Evolutionary conservation across 2,888 invertebrate genomes (phyloP), one percentile per base, ranked within the genome.

Genomic region (Mycalesis mineus): DNA sequence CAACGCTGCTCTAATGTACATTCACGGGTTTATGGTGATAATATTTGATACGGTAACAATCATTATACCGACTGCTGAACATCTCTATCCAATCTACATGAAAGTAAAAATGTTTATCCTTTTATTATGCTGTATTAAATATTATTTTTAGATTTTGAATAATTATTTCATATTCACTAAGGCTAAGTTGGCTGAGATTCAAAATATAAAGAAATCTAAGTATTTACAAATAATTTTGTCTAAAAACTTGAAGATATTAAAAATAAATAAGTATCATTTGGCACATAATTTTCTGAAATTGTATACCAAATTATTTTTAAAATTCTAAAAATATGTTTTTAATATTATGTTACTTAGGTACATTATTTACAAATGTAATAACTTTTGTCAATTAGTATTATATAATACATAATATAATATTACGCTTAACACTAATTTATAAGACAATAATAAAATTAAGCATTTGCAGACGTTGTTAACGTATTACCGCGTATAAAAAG

Each of bases 401-500:
- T 33, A 3, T 33, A 6, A 33, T 3, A 2, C 7, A 6, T 33
- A 9, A 33, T 6, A 2, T 33, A 33, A 9, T 33, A 36, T 36
- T 33, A 33, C 7, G 5, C 33, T 33, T 9, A 33, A n/a, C n/a
- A n/a, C n/a, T n/a, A 6, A 11, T 1, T 11, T 9, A 36, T 11
- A 36, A 36, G 22, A 42, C n/a, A 13, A 29, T 13, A 2, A 45
- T 8, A 7, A 3, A 28, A 2, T 7, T 28, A 22, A 1, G 17
- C 5, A 29, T 15, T 15, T 9, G n/a, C 40, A 41, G 53, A 68
- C 64, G 63, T 67, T 63, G 64, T 48, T 59, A 58, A 66, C 48
- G 68, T 69, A 64, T 58, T 65, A 66, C 56, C 58, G n/a, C n/a
- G n/a, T n/a, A n/a, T n/a, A n/a, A 57, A 44, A 36, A 50, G 49